Conservation (phyloP, 2,888 invertebrate genomes). For the Zaprionus lineosus region DNA sequence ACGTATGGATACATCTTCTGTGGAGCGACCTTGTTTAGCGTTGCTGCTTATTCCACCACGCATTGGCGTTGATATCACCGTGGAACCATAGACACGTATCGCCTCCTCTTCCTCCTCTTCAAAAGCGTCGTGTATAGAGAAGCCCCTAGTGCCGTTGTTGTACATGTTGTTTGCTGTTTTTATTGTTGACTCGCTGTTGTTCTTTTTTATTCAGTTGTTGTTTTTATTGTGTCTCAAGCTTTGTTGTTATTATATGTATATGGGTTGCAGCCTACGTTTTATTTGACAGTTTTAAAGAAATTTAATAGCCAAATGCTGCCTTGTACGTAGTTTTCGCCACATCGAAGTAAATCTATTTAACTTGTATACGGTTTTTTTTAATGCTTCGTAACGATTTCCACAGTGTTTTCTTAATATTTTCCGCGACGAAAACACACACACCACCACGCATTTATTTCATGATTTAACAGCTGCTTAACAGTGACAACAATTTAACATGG, state of each 20-base stretch:
- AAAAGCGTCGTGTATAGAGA: constrained; percentile 93
- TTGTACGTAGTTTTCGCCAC: constrained; percentile 53
- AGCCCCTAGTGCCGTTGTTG: constrained; percentile 83
- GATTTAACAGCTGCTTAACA: constrained; percentile 16
- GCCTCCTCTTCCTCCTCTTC: constrained; percentile 93
- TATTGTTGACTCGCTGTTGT: constrained; percentile 30
- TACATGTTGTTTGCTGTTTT: constrained; percentile 57
- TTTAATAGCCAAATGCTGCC: constrained; percentile 31
- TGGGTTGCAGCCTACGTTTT: constrained; percentile 37
- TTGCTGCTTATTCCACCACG: constrained; percentile 83
- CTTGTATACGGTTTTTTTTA: constrained; percentile 20
- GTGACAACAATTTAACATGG: constrained; percentile 10
- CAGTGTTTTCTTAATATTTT: constrained; percentile 60
- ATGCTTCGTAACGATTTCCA: constrained; percentile 46
- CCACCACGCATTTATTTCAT: constrained; percentile 26
- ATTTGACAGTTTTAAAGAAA: constrained; percentile 22
- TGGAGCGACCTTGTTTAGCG: constrained; percentile 83
- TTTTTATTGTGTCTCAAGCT: constrained; percentile 35
- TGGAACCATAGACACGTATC: constrained; percentile 91
- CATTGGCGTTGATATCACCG: constrained; percentile 88
- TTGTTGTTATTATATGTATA: constrained; percentile 37
- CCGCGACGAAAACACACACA: constrained; percentile 60
- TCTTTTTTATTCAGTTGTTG: constrained; percentile 46
- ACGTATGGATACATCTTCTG: constrained; percentile 84
- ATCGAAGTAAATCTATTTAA: constrained; percentile 30